Evolutionary conservation across 2,113 vertebrate genomes (phyloP).

Genomic region (Epinephelus lanceolatus): DNA sequence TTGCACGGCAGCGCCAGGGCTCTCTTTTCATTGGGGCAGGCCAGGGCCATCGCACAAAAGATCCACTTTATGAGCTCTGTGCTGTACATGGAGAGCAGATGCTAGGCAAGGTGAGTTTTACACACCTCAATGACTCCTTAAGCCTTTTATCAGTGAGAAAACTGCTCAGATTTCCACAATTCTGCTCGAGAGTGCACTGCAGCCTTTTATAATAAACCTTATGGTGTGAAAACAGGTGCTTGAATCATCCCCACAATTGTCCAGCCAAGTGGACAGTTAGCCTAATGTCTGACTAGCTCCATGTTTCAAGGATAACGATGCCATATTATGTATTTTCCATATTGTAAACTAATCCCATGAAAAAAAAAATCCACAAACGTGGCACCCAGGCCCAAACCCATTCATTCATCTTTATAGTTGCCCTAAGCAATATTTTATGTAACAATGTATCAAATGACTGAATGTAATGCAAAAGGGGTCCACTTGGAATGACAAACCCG

Average conservation of each 20-base stretch:
- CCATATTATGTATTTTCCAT: not conserved
- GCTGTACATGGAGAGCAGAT: slow-evolving; percentile 64
- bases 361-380: no score
- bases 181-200: slow-evolving; percentile 13
- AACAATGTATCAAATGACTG: no score
- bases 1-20: slow-evolving; percentile 30
- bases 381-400: no score
- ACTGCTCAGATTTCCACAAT: slow-evolving; percentile 57
- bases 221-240: slow-evolving; percentile 65
- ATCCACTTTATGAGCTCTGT: slow-evolving; percentile 59
- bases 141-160: slow-evolving; percentile 60
- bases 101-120: slow-evolving; percentile 62
- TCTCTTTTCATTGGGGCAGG: slow-evolving; percentile 47
- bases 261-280: slow-evolving; percentile 13
- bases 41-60: slow-evolving; percentile 48
- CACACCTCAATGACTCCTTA: slow-evolving; percentile 64
- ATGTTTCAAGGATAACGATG: not conserved
- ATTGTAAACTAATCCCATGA: not conserved
- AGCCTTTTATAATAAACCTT: slow-evolving; percentile 17
- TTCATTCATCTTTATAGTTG: not conserved
- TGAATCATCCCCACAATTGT: slow-evolving; percentile 12
- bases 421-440: not conserved
- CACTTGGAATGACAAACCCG: not conserved
- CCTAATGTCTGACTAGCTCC: not conserved
- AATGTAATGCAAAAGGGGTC: not conserved